Evolutionary conservation across 2,888 invertebrate species (phyloP).

Genomic region (Philhelius pedissequus): DNA sequence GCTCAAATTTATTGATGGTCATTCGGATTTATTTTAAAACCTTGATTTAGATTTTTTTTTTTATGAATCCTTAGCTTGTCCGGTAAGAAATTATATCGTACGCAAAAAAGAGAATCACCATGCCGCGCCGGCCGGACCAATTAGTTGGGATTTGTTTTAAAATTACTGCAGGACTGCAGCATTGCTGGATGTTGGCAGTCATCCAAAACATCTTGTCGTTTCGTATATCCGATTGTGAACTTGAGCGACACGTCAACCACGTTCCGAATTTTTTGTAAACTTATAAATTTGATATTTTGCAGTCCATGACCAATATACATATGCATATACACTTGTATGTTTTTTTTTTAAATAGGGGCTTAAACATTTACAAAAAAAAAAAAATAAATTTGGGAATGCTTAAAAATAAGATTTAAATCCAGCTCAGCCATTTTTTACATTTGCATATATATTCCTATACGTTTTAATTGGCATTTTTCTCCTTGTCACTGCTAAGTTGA

Average conservation of each 20-base stretch:
- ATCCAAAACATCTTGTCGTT: neutral
- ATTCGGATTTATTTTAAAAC: too few species aligned
- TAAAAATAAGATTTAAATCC: too few species aligned
- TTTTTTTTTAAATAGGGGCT: too few species aligned
- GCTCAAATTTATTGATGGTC: too few species aligned
- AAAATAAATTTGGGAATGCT: too few species aligned
- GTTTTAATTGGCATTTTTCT: too few species aligned
- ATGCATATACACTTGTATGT: too few species aligned
- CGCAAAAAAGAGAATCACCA: neutral
- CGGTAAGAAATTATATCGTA: neutral
- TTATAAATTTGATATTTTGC: neutral
- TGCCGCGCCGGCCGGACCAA: constrained; percentile 32
- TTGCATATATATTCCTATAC: too few species aligned
- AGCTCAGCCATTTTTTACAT: too few species aligned
- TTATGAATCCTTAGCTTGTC: neutral
- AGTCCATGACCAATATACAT: too few species aligned
- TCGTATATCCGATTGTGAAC: constrained; percentile 10
- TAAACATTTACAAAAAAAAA: too few species aligned
- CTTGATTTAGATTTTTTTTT: neutral
- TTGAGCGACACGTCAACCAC: constrained; percentile 39
- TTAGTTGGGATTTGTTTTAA: constrained; percentile 40
- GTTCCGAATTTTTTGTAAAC: constrained; percentile 31
- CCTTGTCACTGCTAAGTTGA: too few species aligned
- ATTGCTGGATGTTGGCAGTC: constrained; percentile 21
- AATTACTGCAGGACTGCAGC: constrained; percentile 2